Evolutionary conservation across 1,140 invertebrate genomes (phyloP), one percentile per base, ranked within the genome.

Genomic region (Triops cancriformis): DNA sequence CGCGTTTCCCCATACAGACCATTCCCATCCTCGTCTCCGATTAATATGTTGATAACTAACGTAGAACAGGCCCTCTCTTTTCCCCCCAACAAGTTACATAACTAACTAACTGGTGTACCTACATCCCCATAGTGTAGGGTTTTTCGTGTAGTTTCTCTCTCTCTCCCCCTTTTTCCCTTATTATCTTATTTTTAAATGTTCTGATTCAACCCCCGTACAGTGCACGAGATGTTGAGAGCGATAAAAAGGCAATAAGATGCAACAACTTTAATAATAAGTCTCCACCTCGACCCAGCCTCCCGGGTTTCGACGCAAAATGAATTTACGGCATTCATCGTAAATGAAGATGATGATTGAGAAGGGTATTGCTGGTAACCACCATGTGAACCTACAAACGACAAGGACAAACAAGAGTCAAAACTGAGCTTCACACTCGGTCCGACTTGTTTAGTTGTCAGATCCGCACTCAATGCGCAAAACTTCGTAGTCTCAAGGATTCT

Each of bases 361-460:
- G 3, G 94, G 93, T 73, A 95, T 79, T 27, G 90, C 90, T 31
- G 90, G 89, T 81, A 92, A 88, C 89, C 92, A 95, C 92, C 93
- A 91, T 11, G 86, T 85, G 80, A 88, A 85, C 80, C 89, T 89
- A 76, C 76, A 72, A 78, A 79, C 31, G n/a, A 43, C 72, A 80
- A n/a, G 37, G 73, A 37, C 26, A 79, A 42, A 78, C 72, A 72
- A 26, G 75, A 45, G 73, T 72, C 75, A 23, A 41, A 78, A 75
- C 4, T 37, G 2, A n/a, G 31, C 31, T 7, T 37, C 31, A 37
- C 31, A 37, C 31, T 37, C 31, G 31, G n/a, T 37, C 2, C 7
- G 31, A 37, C 7, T 37, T 37, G 31, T 4, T 37, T 7, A 37
- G n/a, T n/a, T n/a, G n/a, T n/a, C n/a, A n/a, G n/a, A n/a, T n/a